Base-by-base conservation (phyloP, 2,113 vertebrate species). In the Puntigrus tetrazona region DNA sequence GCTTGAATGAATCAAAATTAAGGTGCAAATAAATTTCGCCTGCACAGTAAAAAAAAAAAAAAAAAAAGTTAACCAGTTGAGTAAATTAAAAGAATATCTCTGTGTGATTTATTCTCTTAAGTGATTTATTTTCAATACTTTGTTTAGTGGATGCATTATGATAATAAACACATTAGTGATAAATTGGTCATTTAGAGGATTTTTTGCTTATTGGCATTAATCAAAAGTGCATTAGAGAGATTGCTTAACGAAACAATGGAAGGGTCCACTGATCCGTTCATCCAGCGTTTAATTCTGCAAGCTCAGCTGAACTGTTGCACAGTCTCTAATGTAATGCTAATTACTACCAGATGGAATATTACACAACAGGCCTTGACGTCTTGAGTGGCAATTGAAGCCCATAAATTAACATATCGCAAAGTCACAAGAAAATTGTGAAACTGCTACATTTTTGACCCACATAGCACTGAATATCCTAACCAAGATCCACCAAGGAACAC, bases 301-400 rank as follows among this genome's bases (percentile, higher is more conserved):
- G 29, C 78, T 85, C 78, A 72, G 50, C 36, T 55, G n/a, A 74
- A 72, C 72, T 76, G 50, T 70, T 77, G 81, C 75, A 77, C 78
- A 70, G 59, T 73, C 73, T 72, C 47, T 87, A 85, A 87, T 87
- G 52, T 72, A 45, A 87, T 85, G 86, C 57, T 87, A 81, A 85
- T 78, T 31, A 77, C 41, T 27, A 67, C 86, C 45, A 10, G 73
- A 65, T 67, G 45, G 82, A 84, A 72, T 38, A 72, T 87, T 78
- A 81, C 67, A 82, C 78, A 82, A 75, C 65, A 43, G 59, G 3
- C 61, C 79, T 76, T 81, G 57, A 76, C 77, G 47, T 81, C 70
- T 61, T 10, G 3, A 61, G 38, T 69, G 61, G 34, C 75, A 67
- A 72, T 59, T 72, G 61, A 41, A 27, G 65, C 78, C 76, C 72